Evolutionary conservation across 1,140 invertebrate genomes (phyloP).

Genomic region (Trinorchestia longiramus): DNA sequence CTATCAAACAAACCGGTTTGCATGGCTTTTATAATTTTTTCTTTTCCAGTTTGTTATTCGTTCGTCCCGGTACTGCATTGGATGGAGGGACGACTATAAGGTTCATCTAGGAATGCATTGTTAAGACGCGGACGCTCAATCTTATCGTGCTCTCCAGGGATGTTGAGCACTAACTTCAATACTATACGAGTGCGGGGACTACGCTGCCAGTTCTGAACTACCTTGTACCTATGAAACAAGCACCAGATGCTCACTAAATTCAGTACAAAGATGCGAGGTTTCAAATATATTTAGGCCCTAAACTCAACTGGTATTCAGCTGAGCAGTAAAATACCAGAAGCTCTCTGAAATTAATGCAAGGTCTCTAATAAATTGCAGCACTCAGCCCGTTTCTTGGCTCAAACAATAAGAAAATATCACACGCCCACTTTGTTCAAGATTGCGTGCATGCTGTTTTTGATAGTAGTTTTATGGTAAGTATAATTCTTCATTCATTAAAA

Average conservation of each 20-base stretch:
- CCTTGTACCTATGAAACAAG: neutral
- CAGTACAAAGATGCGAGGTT: neutral
- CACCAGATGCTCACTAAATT: neutral
- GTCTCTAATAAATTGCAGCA: neutral
- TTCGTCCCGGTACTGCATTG: neutral
- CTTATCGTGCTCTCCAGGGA: neutral
- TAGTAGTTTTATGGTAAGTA: neutral
- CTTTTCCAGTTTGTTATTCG: neutral
- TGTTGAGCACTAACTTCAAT: neutral
- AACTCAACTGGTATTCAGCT: neutral
- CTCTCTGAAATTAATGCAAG: neutral
- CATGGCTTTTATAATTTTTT: slow-evolving; percentile 14
- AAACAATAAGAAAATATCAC: neutral
- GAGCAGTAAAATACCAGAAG: neutral
- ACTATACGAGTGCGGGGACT: neutral
- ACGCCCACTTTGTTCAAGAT: neutral
- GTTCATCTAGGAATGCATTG: slow-evolving; percentile 16
- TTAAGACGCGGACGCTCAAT: neutral
- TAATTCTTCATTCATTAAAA: neutral
- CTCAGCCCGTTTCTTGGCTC: neutral
- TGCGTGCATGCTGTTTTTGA: neutral
- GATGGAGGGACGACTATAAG: neutral
- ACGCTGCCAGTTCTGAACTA: neutral
- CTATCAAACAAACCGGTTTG: slow-evolving; percentile 41
- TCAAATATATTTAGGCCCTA: neutral